Conservation (phyloP, 2,113 vertebrate genomes). For the Ciconia boyciana region DNA sequence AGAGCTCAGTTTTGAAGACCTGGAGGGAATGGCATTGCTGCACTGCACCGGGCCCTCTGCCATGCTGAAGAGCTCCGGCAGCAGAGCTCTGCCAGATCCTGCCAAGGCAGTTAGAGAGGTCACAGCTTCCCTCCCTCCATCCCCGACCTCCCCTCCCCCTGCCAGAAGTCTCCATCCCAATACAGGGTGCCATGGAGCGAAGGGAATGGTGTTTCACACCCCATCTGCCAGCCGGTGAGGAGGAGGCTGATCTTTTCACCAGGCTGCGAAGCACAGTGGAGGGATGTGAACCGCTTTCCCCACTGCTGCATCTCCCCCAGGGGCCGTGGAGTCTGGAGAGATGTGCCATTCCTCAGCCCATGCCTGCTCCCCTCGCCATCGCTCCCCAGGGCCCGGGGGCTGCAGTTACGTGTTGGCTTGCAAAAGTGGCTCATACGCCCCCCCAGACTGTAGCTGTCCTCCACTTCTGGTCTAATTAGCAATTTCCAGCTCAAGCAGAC, state of each 20-base stretch:
- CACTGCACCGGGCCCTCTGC: fast-evolving
- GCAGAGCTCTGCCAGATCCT: neutral
- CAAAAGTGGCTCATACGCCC: neutral
- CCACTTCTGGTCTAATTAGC: neutral
- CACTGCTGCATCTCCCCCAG: fast-evolving
- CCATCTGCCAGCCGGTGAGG: neutral
- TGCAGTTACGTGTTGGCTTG: neutral
- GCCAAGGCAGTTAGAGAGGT: neutral
- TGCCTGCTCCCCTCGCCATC: neutral
- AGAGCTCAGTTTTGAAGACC: neutral
- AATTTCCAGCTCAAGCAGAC: neutral
- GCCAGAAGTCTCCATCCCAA: neutral
- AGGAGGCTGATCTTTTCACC: neutral
- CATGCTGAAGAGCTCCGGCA: fast-evolving
- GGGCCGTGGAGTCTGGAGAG: neutral
- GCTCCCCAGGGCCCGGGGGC: neutral
- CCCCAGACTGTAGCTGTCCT: neutral
- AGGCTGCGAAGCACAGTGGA: neutral
- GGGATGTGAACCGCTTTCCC: neutral
- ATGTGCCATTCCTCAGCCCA: fast-evolving
- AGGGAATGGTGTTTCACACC: neutral
- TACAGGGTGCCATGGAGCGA: fast-evolving
- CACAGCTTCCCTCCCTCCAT: neutral
- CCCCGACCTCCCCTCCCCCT: neutral
- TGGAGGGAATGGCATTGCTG: neutral